phyloP scores from a whole-genome alignment of 2,888 invertebrate species.

The Chrysolina haemoptera region DNA sequence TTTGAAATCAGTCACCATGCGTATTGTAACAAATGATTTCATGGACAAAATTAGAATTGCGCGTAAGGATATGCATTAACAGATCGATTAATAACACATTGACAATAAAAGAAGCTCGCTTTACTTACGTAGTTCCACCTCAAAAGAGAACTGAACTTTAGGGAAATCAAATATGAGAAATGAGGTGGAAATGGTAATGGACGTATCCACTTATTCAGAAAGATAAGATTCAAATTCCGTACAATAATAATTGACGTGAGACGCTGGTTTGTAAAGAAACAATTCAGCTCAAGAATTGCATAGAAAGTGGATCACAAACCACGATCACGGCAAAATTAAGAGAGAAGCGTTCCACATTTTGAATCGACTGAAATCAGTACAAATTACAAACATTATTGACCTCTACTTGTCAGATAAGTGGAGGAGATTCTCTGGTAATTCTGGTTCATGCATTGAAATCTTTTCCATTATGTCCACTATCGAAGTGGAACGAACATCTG shows the following conservation, averaged over 20 bases:
- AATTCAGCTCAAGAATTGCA: background rate
- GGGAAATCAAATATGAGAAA: too few relatives aligned
- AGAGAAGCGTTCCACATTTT: conserved; percentile 14
- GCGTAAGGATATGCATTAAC: too few relatives aligned
- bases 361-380: background rate
- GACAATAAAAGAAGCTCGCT: too few relatives aligned
- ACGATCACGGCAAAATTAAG: background rate
- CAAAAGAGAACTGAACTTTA: too few relatives aligned
- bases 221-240: too few relatives aligned
- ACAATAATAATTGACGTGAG: background rate
- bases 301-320: conserved; percentile 8
- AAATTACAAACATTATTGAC: background rate
- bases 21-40: too few relatives aligned
- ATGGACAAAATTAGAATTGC: too few relatives aligned
- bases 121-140: too few relatives aligned
- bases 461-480: background rate
- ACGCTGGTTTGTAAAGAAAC: background rate
- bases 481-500: background rate
- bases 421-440: background rate
- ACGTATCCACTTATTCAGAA: too few relatives aligned
- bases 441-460: background rate
- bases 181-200: too few relatives aligned
- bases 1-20: too few relatives aligned
- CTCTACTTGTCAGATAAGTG: background rate
- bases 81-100: too few relatives aligned